phyloP scores from a whole-genome alignment of 2,888 invertebrate genomes.

The Neocrepidodera transversa region DNA sequence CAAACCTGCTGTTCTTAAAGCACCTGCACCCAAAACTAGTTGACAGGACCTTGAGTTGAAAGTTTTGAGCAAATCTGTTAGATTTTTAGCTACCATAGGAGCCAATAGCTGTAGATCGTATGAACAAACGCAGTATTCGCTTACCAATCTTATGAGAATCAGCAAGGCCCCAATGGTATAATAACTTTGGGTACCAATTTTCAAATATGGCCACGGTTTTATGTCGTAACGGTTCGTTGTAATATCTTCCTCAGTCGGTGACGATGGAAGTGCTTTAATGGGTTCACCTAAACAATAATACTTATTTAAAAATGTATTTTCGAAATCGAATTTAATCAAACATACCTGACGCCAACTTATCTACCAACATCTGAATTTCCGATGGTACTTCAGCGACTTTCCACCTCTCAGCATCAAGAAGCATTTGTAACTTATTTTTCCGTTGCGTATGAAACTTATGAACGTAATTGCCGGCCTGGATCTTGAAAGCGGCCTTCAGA shows the following conservation, averaged over 20 bases:
- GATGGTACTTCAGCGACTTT: slow-evolving; percentile 89
- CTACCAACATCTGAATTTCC: slow-evolving; percentile 86
- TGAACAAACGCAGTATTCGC: slow-evolving; percentile 89
- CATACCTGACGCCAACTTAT: slow-evolving; percentile 63
- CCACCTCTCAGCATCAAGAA: slow-evolving; percentile 93
- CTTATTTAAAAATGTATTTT: not conserved
- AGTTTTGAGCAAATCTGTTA: slow-evolving; percentile 87
- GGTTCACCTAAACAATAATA: slow-evolving; percentile 19
- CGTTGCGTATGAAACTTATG: slow-evolving; percentile 89
- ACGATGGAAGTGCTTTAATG: slow-evolving; percentile 53
- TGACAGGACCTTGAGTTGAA: slow-evolving; percentile 92
- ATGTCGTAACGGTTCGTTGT: slow-evolving; percentile 57
- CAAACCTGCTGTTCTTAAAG: slow-evolving; percentile 87
- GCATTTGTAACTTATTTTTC: slow-evolving; percentile 81
- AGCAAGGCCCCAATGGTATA: slow-evolving; percentile 83
- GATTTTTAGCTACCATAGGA: slow-evolving; percentile 80
- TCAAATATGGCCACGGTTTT: slow-evolving; percentile 63
- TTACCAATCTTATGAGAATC: slow-evolving; percentile 85
- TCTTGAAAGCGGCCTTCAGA: slow-evolving; percentile 81
- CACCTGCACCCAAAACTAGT: slow-evolving; percentile 94
- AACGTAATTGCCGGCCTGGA: slow-evolving; percentile 89
- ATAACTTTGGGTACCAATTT: slow-evolving; percentile 66
- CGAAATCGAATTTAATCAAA: no score
- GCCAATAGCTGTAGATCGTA: slow-evolving; percentile 80
- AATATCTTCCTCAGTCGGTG: slow-evolving; percentile 56